Evolutionary conservation across 37 sponge, comb jelly and placozoan species (phyloP).

Genomic region (Geodia barretti): DNA sequence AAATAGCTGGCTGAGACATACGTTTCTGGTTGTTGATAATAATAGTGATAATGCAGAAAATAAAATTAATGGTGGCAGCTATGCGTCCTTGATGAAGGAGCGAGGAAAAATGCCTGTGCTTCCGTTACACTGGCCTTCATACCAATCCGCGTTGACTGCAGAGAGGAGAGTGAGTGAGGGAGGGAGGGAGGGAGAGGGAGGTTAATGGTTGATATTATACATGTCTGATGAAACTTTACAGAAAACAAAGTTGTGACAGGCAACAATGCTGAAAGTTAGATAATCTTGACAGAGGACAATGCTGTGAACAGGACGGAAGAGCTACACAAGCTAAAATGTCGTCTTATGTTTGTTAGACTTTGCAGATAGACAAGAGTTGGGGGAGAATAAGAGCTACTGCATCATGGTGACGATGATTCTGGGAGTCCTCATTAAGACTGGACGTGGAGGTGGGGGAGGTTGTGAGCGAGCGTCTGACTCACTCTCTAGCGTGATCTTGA

Average conservation of each 20-base stretch:
- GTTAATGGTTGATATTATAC: neutral
- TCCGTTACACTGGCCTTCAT: constrained; percentile 59
- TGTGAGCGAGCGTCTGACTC: constrained; percentile 29
- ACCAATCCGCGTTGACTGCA: constrained; percentile 86
- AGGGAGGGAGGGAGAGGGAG: neutral
- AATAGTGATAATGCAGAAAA: neutral
- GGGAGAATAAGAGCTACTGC: too few species aligned
- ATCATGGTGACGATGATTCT: too few species aligned
- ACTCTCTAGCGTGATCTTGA: constrained; percentile 71
- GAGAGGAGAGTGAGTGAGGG: neutral
- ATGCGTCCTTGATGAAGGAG: constrained; percentile 48
- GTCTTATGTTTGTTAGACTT: too few species aligned
- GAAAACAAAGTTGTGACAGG: neutral
- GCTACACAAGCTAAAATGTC: neutral
- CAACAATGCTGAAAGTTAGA: neutral
- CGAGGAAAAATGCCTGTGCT: constrained; percentile 81
- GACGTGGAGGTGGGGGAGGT: too few species aligned
- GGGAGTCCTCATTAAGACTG: too few species aligned
- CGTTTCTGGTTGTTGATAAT: too few species aligned
- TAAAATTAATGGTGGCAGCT: neutral
- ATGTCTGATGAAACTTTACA: neutral
- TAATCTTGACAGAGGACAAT: neutral
- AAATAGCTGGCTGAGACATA: too few species aligned
- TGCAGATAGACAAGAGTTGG: too few species aligned
- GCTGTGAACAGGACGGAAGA: neutral